Evolutionary conservation across 1,140 invertebrate species (phyloP).

Genomic region (Drosophila sp.): DNA sequence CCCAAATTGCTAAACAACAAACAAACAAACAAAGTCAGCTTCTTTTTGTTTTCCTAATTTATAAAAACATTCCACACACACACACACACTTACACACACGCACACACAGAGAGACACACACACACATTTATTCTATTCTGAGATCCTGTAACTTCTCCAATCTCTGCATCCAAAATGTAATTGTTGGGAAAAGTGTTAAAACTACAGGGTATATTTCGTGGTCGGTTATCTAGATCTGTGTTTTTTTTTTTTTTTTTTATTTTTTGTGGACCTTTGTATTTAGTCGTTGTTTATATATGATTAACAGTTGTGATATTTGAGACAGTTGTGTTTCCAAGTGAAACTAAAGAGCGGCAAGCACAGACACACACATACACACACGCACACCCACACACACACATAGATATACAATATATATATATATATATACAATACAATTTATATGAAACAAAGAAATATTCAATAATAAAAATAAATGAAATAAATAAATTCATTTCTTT

Average conservation of each 20-base stretch:
- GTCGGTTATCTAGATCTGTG: slow-evolving; percentile 9
- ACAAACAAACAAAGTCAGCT: not conserved
- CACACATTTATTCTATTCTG: too few relatives aligned
- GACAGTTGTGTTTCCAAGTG: slow-evolving; percentile 39
- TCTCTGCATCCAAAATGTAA: too few relatives aligned
- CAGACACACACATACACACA: slow-evolving; percentile 8
- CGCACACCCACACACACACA: slow-evolving; percentile 10
- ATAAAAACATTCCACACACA: not conserved
- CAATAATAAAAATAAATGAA: not conserved
- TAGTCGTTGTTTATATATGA: slow-evolving; percentile 62
- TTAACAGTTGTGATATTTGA: slow-evolving; percentile 78
- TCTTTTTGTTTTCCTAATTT: slow-evolving; percentile 1
- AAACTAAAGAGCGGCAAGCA: slow-evolving; percentile 13
- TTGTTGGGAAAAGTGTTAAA: too few relatives aligned
- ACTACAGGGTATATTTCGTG: too few relatives aligned
- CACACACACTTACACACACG: too few relatives aligned
- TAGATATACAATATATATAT: slow-evolving; percentile 26
- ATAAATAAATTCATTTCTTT: not conserved
- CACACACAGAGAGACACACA: too few relatives aligned
- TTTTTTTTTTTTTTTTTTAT: slow-evolving; percentile 24
- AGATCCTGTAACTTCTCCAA: too few relatives aligned
- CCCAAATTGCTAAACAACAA: slow-evolving; percentile 86
- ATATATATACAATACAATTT: slow-evolving; percentile 11
- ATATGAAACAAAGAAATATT: not conserved
- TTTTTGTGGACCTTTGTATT: slow-evolving; percentile 24